A percentile compares a stretch with the other conserved stretches of the same genome.
These are phyloP conservation scores for Ctenicera cuprea DNA, from an alignment of 2,888 invertebrate species.

Conservation along the genomic window DNA sequence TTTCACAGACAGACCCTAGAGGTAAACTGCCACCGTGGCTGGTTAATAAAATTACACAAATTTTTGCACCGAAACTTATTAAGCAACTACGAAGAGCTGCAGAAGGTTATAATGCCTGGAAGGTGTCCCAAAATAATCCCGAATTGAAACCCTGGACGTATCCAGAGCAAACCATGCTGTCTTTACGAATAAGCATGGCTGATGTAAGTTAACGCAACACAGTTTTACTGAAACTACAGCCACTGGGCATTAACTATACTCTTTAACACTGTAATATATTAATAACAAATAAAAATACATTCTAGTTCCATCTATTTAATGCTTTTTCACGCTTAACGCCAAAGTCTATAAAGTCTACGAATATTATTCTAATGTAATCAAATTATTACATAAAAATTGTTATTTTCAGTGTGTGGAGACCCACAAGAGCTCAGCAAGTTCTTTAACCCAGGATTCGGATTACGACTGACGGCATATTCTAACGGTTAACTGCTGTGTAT, in stretches of 20 bases:
- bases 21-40: slow-evolving; percentile 92
- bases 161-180: slow-evolving; percentile 85
- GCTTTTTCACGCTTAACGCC: too few species aligned
- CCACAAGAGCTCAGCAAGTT: slow-evolving; percentile 32
- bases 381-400: too few species aligned
- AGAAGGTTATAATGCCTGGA: slow-evolving; percentile 89
- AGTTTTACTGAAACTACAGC: too few species aligned
- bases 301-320: too few species aligned
- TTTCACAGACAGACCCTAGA: slow-evolving; percentile 92
- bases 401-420: slow-evolving; percentile 42
- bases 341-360: too few species aligned
- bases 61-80: slow-evolving; percentile 90
- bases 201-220: slow-evolving; percentile 76
- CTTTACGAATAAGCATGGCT: slow-evolving; percentile 81
- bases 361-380: too few species aligned
- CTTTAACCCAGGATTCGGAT: slow-evolving; percentile 33
- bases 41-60: slow-evolving; percentile 90
- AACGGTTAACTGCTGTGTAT: slow-evolving; percentile 7
- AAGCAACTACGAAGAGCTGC: slow-evolving; percentile 89
- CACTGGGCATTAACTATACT: background rate
- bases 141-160: slow-evolving; percentile 90
- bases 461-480: slow-evolving; percentile 34
- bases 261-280: too few species aligned
- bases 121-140: slow-evolving; percentile 82
- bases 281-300: too few species aligned